Percentiles rank a stretch among this genome's conserved stretches.
Evolutionary conservation across 1,140 invertebrate species (phyloP).

Genomic region (Lasioglossum albipes): DNA sequence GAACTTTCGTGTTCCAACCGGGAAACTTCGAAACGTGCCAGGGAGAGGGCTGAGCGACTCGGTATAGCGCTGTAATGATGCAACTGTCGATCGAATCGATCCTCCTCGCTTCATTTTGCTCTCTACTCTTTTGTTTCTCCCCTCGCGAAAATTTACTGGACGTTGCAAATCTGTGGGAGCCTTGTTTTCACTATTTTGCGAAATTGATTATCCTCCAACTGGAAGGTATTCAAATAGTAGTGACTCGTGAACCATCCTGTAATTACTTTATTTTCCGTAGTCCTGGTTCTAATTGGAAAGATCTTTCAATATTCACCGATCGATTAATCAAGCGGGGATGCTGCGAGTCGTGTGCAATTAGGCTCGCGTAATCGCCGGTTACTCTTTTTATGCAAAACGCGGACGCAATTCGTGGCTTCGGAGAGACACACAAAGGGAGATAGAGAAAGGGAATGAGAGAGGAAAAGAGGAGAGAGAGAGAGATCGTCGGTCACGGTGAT

Average conservation of each 20-base stretch:
- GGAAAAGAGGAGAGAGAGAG: background rate
- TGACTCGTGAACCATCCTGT: too few relatives aligned
- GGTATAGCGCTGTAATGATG: constrained; percentile 62
- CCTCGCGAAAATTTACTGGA: background rate
- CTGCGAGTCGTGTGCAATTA: background rate
- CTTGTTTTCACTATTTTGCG: too few relatives aligned
- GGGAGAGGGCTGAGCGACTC: constrained; percentile 47
- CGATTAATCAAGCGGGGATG: constrained; percentile 1
- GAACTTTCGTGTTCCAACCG: constrained; percentile 56
- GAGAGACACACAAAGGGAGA: background rate
- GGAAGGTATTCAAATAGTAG: too few relatives aligned
- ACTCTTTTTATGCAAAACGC: constrained; percentile 1
- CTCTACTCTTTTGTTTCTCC: background rate
- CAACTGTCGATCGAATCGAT: constrained; percentile 58
- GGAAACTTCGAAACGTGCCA: constrained; percentile 34
- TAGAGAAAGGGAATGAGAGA: too few relatives aligned
- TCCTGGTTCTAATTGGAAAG: background rate
- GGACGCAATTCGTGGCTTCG: background rate
- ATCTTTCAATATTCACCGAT: constrained; percentile 14
- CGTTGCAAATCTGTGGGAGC: too few relatives aligned
- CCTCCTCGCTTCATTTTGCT: constrained; percentile 14
- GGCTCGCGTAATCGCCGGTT: constrained; percentile 5
- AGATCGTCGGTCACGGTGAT: constrained; percentile 1
- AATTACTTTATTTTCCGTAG: too few relatives aligned
- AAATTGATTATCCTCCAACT: too few relatives aligned